These are phyloP conservation scores for Polypterus senegalus DNA, from an alignment of 2,113 vertebrate species.

Conservation along the genomic window DNA sequence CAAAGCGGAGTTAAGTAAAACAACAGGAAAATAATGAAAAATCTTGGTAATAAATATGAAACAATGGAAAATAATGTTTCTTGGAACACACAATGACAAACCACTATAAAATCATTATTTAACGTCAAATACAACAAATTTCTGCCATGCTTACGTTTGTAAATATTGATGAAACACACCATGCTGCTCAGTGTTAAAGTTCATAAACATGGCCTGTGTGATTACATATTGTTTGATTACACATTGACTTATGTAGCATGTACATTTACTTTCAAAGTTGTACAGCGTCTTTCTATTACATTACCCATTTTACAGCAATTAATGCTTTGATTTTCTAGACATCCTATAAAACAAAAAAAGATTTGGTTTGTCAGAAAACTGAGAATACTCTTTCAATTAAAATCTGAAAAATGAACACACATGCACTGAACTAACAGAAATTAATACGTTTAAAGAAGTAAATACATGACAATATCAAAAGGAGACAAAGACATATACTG, in stretches of 20 bases:
- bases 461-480: too few species aligned
- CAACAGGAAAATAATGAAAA: too few species aligned
- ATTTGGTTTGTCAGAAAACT: slow-evolving; percentile 41
- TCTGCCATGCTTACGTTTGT: slow-evolving; percentile 4
- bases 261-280: background rate
- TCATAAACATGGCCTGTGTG: slow-evolving; percentile 1
- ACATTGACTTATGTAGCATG: slow-evolving; percentile 2
- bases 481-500: too few species aligned
- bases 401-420: slow-evolving; percentile 25
- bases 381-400: slow-evolving; percentile 43
- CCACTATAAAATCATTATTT: slow-evolving; percentile 7
- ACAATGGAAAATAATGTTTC: slow-evolving; percentile 1
- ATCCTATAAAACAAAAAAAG: slow-evolving; percentile 48
- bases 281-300: background rate
- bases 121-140: slow-evolving; percentile 5
- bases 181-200: slow-evolving; percentile 6
- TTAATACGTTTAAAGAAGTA: too few species aligned
- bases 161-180: slow-evolving; percentile 11
- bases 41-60: background rate
- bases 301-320: slow-evolving; percentile 21
- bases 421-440: background rate
- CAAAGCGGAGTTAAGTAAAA: too few species aligned
- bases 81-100: slow-evolving; percentile 5
- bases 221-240: slow-evolving; percentile 9
- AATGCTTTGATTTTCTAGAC: slow-evolving; percentile 42